Base-by-base conservation (phyloP, 2,888 invertebrate species). In the Acleris cristana region DNA sequence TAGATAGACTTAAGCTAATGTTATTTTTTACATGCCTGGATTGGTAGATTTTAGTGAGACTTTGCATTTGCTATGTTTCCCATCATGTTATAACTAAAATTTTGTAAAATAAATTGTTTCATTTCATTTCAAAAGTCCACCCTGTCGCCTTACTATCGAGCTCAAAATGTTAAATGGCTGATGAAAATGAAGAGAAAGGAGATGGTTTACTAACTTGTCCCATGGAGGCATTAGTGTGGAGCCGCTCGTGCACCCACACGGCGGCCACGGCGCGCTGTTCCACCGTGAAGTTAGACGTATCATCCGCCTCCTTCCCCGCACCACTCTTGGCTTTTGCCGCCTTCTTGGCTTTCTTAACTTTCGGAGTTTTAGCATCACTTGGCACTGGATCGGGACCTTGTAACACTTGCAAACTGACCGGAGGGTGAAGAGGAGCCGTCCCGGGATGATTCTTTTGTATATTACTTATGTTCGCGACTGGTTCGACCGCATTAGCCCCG, bases 231-330 rank as follows among this genome's bases (percentile, higher is more conserved):
- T 76, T 83, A 10, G 89, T 87, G 64, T 80, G 79, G 57, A 83
- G 82, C 57, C 88, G 83, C 74, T 93, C 92, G 66, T 93, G 92
- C 30, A 92, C 89, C 92, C 92, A 93, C 21, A 90, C 92, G 1
- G 91, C 92, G 0, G 92, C 83, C 34, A 93, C 85, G 18, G 92
- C 78, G 70, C 90, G 83, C 76, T 91, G 88, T 70, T 92, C 92
- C 58, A 89, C 83, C 3, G 84, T 88, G 52, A 83, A 86, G 45
- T 74, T 82, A 0, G 86, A 85, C 0, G 85, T 86, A 59, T 86
- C 86, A 12, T 85, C 80, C 19, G 16, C 49, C 23, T 30, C 51
- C 30, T 57, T 61, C 23, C 51, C 55, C 30, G 44, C 19, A 2
- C 23, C 18, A n/a, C 19, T 19, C 3, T 54, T 26, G 7, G 40